These are phyloP conservation scores for Oostethus manadensis DNA, from an alignment of 2,113 vertebrate genomes.

Conservation along the genomic window DNA sequence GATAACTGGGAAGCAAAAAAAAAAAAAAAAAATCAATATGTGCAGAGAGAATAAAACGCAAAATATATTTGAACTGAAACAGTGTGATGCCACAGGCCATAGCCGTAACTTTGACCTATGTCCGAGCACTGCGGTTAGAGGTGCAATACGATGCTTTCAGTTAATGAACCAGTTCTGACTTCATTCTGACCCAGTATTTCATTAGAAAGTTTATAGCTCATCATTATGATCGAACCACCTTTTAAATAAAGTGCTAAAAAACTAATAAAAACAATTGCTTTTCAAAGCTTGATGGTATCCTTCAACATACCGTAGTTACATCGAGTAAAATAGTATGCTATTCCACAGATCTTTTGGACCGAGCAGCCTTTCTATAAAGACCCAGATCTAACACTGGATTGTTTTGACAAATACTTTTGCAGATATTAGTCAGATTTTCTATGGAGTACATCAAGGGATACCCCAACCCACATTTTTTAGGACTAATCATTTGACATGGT, in stretches of 20 bases:
- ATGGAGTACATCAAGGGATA: too few relatives aligned
- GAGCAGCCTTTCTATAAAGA: too few relatives aligned
- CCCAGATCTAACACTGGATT: too few relatives aligned
- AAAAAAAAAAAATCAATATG: not conserved
- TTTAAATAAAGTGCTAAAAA: not conserved
- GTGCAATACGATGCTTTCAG: conserved; percentile 13
- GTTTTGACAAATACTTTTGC: too few relatives aligned
- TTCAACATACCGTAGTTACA: conserved; percentile 1
- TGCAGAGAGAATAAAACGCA: not conserved
- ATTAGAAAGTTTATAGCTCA: not conserved
- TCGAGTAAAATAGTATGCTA: not conserved
- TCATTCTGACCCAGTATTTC: not conserved
- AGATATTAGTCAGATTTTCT: too few relatives aligned
- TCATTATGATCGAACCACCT: not conserved
- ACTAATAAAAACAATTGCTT: conserved; percentile 29
- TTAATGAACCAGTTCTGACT: conserved; percentile 15
- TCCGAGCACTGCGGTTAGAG: conserved; percentile 6
- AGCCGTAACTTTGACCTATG: too few relatives aligned
- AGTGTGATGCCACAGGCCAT: not conserved
- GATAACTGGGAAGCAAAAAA: not conserved
- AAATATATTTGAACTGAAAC: not conserved
- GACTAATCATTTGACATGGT: too few relatives aligned
- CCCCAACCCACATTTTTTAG: too few relatives aligned
- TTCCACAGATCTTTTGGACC: too few relatives aligned
- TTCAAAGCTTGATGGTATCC: conserved; percentile 28